These are phyloP conservation scores for Phrynosoma platyrhinos DNA, from an alignment of 2,113 vertebrate genomes.

Conservation along the genomic window DNA sequence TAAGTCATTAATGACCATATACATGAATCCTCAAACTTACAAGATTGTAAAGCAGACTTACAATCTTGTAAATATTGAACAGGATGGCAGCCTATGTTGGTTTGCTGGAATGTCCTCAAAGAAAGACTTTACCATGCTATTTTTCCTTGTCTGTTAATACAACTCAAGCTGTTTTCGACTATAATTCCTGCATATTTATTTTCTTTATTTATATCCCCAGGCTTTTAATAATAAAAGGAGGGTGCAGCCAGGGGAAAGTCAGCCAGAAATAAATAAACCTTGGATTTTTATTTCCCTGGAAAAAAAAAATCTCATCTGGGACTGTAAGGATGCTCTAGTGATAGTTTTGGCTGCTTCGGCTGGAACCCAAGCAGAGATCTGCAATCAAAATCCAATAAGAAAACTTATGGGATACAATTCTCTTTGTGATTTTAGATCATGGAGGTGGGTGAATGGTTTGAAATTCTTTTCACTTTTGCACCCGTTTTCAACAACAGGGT, in stretches of 20 bases:
- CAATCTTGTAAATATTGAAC: no score
- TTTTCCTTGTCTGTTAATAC: constrained; percentile 34
- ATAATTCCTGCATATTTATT: constrained; percentile 50
- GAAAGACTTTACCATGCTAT: background rate
- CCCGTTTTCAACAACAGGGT: background rate
- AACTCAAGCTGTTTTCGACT: background rate
- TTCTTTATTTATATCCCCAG: constrained; percentile 62
- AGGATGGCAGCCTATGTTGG: no score
- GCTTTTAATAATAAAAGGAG: constrained; percentile 51
- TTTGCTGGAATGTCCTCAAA: background rate
- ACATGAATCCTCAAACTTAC: no score
- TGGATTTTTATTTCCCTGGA: constrained; percentile 46
- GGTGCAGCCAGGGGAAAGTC: constrained; percentile 13
- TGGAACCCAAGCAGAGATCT: background rate
- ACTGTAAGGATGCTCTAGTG: constrained; percentile 55
- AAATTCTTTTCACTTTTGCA: background rate
- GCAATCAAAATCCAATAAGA: constrained; percentile 32
- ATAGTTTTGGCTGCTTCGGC: constrained; percentile 57
- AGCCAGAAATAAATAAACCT: constrained; percentile 57
- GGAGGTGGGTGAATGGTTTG: background rate
- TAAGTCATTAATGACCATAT: no score
- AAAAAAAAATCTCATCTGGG: no score
- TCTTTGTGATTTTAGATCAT: constrained; percentile 24
- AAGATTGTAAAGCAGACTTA: no score
- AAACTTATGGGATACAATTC: constrained; percentile 14